Percentiles rank a stretch among this genome's conserved stretches.
These are phyloP conservation scores for Butorides virescens DNA, from an alignment of 2,113 vertebrate genomes.

Conservation along the genomic window DNA sequence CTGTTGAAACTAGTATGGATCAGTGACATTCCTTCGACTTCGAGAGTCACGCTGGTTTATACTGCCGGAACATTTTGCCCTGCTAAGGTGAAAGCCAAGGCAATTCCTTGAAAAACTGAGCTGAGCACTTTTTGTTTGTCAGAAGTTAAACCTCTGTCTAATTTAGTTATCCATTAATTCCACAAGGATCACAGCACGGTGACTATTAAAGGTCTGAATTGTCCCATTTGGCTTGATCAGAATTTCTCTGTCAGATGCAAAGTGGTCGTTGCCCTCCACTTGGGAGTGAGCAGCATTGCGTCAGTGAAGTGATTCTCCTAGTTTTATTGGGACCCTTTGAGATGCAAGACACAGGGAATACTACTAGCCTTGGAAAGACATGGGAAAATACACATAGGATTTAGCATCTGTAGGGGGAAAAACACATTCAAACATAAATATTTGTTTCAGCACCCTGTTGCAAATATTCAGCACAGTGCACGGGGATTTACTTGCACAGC, in stretches of 20 bases:
- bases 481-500: conserved; percentile 4
- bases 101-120: not conserved
- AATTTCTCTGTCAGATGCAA: not conserved
- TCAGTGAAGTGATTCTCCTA: not conserved
- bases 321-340: not conserved
- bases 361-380: not conserved
- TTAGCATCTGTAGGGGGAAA: not conserved
- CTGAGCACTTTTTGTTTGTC: not conserved
- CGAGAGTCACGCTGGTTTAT: not conserved
- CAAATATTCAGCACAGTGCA: not conserved
- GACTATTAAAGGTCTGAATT: not conserved
- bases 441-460: conserved; percentile 18
- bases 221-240: not conserved
- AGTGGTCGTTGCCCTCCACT: not conserved
- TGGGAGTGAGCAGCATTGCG: not conserved
- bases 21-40: not conserved
- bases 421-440: not conserved
- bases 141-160: not conserved
- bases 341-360: not conserved
- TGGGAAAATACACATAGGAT: not conserved
- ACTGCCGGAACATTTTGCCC: not conserved
- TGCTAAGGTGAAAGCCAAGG: not conserved
- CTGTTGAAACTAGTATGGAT: not conserved
- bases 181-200: not conserved
- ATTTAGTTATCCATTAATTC: not conserved